Evolutionary conservation across 2,113 vertebrate genomes (phyloP).

Genomic region (Octodon degus): DNA sequence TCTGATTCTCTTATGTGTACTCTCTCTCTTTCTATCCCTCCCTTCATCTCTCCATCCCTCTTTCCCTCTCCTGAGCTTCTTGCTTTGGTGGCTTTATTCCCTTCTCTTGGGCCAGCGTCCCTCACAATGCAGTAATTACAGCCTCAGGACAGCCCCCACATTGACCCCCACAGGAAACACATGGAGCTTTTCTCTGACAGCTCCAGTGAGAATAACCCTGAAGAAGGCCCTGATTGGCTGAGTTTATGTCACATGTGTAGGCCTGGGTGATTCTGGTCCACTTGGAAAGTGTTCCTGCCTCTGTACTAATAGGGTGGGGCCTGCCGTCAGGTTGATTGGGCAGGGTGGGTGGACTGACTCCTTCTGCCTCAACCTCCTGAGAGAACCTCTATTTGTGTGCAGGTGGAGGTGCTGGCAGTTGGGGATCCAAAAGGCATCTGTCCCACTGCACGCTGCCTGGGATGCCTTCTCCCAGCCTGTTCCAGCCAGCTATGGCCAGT

Average conservation of each 20-base stretch:
- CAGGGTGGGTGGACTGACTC: background rate
- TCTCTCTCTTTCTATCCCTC: background rate
- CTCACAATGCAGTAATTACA: background rate
- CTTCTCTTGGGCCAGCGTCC: background rate
- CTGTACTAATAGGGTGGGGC: background rate
- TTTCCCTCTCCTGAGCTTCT: background rate
- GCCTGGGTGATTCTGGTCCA: background rate
- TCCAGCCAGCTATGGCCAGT: conserved; percentile 84
- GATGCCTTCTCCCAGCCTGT: conserved; percentile 88
- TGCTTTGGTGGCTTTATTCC: background rate
- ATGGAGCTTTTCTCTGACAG: background rate
- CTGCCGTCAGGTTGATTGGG: background rate
- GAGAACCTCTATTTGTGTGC: background rate
- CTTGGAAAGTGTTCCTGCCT: background rate
- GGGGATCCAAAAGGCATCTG: conserved; percentile 29
- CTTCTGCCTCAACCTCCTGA: background rate
- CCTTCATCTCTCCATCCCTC: background rate
- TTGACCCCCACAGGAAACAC: background rate
- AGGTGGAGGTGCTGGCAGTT: conserved; percentile 67
- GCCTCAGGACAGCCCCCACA: too few relatives aligned
- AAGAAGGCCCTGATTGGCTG: conserved; percentile 46
- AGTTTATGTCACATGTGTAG: background rate
- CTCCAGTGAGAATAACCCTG: background rate
- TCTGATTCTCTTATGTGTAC: background rate
- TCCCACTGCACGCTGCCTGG: conserved; percentile 84